Percentiles rank a stretch among this genome's conserved stretches.
phyloP scores from a whole-genome alignment of 1,140 invertebrate genomes.

The Ruditapes philippinarum region DNA sequence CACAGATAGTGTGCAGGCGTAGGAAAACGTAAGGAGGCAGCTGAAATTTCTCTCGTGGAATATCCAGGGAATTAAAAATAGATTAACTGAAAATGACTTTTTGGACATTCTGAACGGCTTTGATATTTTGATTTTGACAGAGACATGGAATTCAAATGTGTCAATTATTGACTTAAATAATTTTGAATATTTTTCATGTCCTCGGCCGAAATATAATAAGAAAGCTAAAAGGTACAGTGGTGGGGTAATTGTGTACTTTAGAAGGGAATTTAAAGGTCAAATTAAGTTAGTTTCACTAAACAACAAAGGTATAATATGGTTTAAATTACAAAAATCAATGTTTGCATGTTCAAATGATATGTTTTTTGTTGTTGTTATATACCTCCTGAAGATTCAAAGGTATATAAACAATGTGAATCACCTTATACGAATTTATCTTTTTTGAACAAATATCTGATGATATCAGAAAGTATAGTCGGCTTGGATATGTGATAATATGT shows the following conservation, averaged over 20 bases:
- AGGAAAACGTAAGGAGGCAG: slow-evolving; percentile 6
- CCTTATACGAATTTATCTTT: slow-evolving; percentile 1
- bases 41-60: slow-evolving; percentile 16
- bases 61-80: not conserved
- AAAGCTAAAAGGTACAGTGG: slow-evolving; percentile 25
- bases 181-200: slow-evolving; percentile 43
- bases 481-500: not conserved
- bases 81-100: slow-evolving; percentile 25
- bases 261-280: not conserved
- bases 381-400: slow-evolving; percentile 13
- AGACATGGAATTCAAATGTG: slow-evolving; percentile 36
- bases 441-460: slow-evolving; percentile 26
- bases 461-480: not conserved
- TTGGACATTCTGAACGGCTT: slow-evolving; percentile 9
- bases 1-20: no score
- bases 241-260: slow-evolving; percentile 40
- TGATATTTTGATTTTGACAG: slow-evolving; percentile 36
- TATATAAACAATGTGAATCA: not conserved
- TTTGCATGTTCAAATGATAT: not conserved
- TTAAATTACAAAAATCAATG: not conserved
- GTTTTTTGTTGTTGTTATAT: slow-evolving; percentile 30
- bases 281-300: not conserved
- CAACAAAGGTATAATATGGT: slow-evolving; percentile 15
- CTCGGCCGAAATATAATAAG: slow-evolving; percentile 36
- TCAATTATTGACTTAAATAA: not conserved